Evolutionary conservation across 2,888 invertebrate species (phyloP).

Genomic region (Cremastinae sp.): DNA sequence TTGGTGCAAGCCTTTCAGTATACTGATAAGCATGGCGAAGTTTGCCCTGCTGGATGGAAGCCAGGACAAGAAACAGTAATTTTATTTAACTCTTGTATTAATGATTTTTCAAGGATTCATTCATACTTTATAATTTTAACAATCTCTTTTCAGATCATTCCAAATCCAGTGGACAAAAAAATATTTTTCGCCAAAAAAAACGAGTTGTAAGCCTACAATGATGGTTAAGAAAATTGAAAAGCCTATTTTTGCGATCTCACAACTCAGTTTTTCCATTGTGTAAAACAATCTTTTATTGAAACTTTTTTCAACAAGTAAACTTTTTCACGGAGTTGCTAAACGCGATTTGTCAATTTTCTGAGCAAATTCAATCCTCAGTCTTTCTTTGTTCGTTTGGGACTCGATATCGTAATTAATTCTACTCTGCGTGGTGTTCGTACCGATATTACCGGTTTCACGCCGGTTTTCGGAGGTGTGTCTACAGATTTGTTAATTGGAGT

Average conservation of each 20-base stretch:
- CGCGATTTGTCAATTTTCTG: not conserved
- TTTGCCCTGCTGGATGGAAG: conserved; percentile 97
- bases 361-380: conserved; percentile 49
- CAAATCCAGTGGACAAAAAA: conserved; percentile 89
- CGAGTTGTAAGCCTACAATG: conserved; percentile 48
- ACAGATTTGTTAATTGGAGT: conserved; percentile 67
- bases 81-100: not conserved
- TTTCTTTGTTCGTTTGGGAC: conserved; percentile 87
- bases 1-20: conserved; percentile 97
- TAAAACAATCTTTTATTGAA: conserved; percentile 46
- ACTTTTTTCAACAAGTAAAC: conserved; percentile 55
- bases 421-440: conserved; percentile 86
- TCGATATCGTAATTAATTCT: conserved; percentile 88
- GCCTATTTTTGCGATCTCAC: not conserved
- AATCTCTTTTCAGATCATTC: conserved; percentile 86
- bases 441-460: conserved; percentile 62
- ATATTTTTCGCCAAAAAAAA: conserved; percentile 88
- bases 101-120: not conserved
- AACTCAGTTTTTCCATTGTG: conserved; percentile 12
- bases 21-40: conserved; percentile 95
- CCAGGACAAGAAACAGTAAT: conserved; percentile 94
- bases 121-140: conserved; percentile 60
- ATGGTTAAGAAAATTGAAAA: conserved; percentile 50
- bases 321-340: conserved; percentile 37
- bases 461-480: conserved; percentile 66